Percentiles rank a stretch among this genome's conserved stretches.
These are phyloP conservation scores for Parascotia fuliginaria DNA, from an alignment of 2,888 invertebrate species.

Conservation along the genomic window DNA sequence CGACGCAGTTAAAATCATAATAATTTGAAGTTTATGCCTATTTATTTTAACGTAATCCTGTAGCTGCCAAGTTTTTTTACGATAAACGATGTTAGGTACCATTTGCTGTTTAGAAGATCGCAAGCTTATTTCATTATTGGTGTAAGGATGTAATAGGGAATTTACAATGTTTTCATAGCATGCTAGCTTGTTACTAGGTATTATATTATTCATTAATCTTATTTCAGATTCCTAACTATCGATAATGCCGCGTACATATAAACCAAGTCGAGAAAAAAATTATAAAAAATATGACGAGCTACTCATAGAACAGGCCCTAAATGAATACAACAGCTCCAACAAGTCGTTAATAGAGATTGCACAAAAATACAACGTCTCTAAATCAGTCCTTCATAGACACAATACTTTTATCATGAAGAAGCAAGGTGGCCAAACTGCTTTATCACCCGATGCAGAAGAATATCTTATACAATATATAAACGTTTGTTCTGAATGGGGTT, in stretches of 20 bases:
- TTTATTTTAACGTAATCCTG: too few relatives aligned
- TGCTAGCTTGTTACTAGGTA: too few relatives aligned
- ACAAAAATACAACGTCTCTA: slow-evolving; percentile 6
- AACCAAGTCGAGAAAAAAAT: background rate
- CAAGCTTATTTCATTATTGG: too few relatives aligned
- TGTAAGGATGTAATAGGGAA: too few relatives aligned
- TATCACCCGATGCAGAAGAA: slow-evolving; percentile 20
- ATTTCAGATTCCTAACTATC: too few relatives aligned
- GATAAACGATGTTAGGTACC: too few relatives aligned
- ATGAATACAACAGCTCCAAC: background rate
- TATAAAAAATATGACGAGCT: background rate
- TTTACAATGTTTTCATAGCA: too few relatives aligned
- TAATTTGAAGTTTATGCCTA: too few relatives aligned
- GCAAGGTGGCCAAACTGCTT: slow-evolving; percentile 26
- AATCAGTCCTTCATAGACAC: slow-evolving; percentile 18
- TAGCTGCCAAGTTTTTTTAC: too few relatives aligned
- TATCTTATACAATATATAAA: slow-evolving; percentile 6
- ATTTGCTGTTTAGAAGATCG: too few relatives aligned
- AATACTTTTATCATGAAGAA: slow-evolving; percentile 16
- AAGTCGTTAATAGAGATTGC: slow-evolving; percentile 1
- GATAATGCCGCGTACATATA: slow-evolving; percentile 6
- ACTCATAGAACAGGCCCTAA: background rate
- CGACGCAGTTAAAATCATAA: too few relatives aligned
- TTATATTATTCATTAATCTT: too few relatives aligned
- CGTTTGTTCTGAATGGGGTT: slow-evolving; percentile 20